Conservation (phyloP, 1,140 invertebrate species). For the Drosophila prosaltans region DNA sequence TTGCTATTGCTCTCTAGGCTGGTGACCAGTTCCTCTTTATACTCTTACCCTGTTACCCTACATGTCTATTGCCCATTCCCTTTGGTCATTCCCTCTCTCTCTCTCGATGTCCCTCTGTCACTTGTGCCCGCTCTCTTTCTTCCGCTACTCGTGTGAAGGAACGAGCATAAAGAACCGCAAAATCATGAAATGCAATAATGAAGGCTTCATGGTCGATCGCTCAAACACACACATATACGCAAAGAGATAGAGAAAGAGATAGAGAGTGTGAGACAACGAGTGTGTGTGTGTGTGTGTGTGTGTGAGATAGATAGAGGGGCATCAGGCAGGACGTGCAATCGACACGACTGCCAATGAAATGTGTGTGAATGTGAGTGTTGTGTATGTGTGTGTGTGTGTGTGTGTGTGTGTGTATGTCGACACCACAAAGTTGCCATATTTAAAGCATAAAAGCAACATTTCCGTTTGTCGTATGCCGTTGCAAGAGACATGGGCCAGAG, state of each 20-base stretch:
- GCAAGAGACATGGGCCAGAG: slow-evolving; percentile 45
- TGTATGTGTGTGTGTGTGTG: slow-evolving; percentile 24
- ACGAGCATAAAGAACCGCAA: slow-evolving; percentile 78
- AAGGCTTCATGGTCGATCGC: slow-evolving; percentile 81
- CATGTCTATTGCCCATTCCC: neutral
- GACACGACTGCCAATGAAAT: slow-evolving; percentile 55
- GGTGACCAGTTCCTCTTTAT: slow-evolving; percentile 34
- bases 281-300: slow-evolving; percentile 8
- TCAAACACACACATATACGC: slow-evolving; percentile 56
- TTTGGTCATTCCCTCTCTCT: neutral
- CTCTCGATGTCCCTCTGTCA: neutral
- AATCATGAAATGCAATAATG: slow-evolving; percentile 82
- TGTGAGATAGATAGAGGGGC: slow-evolving; percentile 31
- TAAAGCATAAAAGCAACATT: slow-evolving; percentile 82
- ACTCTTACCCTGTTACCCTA: neutral
- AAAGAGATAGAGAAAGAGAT: slow-evolving; percentile 12
- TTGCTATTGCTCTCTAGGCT: slow-evolving; percentile 16
- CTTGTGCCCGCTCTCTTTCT: neutral
- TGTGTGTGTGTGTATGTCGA: slow-evolving; percentile 46
- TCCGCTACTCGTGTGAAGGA: slow-evolving; percentile 48
- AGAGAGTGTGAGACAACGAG: neutral
- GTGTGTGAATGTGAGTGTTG: slow-evolving; percentile 3
- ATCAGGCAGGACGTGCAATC: slow-evolving; percentile 62
- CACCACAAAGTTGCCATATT: slow-evolving; percentile 82
- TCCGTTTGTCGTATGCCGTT: slow-evolving; percentile 78